phyloP scores from a whole-genome alignment of 2,888 invertebrate genomes.

The Vesta saturnalis region DNA sequence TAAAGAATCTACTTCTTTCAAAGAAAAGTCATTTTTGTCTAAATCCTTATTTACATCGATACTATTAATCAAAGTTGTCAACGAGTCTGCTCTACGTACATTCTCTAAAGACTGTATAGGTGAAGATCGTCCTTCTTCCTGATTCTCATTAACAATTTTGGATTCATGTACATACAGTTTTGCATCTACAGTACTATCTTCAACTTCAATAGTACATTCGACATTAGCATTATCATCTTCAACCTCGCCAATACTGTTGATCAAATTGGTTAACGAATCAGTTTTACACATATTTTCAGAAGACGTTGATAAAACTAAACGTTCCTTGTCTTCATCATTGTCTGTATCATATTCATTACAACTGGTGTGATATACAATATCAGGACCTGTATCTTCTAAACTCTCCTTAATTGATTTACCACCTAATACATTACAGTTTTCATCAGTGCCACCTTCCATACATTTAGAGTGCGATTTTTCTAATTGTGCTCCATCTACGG shows the following conservation, averaged over 20 bases:
- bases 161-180: too few relatives aligned
- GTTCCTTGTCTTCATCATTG: not conserved
- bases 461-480: not conserved
- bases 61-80: slow-evolving; percentile 9
- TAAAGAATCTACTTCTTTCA: not conserved
- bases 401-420: not conserved
- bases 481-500: not conserved
- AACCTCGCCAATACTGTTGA: not conserved
- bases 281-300: not conserved
- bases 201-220: too few relatives aligned
- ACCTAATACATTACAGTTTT: not conserved
- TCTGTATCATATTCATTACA: not conserved
- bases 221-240: not conserved
- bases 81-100: not conserved
- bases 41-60: not conserved
- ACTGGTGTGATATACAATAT: not conserved
- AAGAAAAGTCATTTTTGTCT: not conserved
- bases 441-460: not conserved
- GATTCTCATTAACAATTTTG: too few relatives aligned
- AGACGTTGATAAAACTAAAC: not conserved
- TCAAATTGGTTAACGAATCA: not conserved
- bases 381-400: not conserved
- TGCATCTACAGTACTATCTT: too few relatives aligned
- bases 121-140: too few relatives aligned
- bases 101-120: too few relatives aligned